These are phyloP conservation scores for Rhabditoides inermis DNA, from an alignment of 2,888 invertebrate genomes.

Conservation along the genomic window DNA sequence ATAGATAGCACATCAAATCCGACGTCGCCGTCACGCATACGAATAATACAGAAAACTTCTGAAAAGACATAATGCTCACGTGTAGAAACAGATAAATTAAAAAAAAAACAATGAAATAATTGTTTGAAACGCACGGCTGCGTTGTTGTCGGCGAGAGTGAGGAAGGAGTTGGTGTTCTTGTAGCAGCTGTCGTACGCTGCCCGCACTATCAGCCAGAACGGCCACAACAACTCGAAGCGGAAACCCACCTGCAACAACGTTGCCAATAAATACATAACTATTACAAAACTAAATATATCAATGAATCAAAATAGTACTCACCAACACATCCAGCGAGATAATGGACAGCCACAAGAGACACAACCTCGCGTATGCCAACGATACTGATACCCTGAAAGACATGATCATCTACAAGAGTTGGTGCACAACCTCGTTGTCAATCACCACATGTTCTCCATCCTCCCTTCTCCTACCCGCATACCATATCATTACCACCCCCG, in stretches of 20 bases:
- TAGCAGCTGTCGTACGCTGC: slow-evolving; percentile 93
- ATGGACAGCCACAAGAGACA: slow-evolving; percentile 33
- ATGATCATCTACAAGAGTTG: no score
- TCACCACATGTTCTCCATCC: no score
- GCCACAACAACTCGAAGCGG: slow-evolving; percentile 97
- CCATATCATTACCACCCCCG: no score
- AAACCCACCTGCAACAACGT: slow-evolving; percentile 89
- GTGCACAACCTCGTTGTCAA: no score
- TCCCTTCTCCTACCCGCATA: no score
- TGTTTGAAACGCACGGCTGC: slow-evolving; percentile 15
- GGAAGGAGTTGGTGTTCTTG: slow-evolving; percentile 69
- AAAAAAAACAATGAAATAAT: no score
- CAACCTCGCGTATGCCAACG: slow-evolving; percentile 34
- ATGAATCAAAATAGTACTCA: background rate
- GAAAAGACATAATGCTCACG: slow-evolving; percentile 44
- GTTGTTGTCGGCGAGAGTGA: slow-evolving; percentile 19
- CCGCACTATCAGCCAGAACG: slow-evolving; percentile 88
- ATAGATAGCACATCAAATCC: slow-evolving; percentile 95
- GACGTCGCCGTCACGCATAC: slow-evolving; percentile 93
- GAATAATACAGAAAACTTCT: slow-evolving; percentile 96
- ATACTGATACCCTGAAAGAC: slow-evolving; percentile 21
- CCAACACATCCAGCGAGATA: slow-evolving; percentile 31
- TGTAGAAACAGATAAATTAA: no score
- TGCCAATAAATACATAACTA: background rate
- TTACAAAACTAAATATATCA: background rate